phyloP scores from a whole-genome alignment of 2,113 vertebrate species.

The Anseranas semipalmata region DNA sequence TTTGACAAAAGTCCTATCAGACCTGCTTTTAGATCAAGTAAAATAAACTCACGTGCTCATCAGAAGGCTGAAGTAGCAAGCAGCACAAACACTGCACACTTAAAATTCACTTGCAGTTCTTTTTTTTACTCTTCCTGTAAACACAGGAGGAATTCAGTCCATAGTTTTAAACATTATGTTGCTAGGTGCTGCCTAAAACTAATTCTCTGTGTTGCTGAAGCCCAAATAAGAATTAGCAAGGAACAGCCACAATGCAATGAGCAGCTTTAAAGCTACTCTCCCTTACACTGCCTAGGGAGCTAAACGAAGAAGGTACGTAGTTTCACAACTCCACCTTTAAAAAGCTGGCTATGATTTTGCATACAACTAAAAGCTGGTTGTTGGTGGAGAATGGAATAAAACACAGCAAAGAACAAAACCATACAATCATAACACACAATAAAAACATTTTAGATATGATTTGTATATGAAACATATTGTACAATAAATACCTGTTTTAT shows the following conservation, averaged over 20 bases:
- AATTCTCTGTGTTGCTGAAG: neutral
- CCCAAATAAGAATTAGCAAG: conserved; percentile 23
- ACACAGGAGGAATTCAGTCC: neutral
- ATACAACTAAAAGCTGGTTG: neutral
- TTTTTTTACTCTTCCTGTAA: neutral
- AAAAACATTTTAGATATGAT: neutral
- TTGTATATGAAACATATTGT: neutral
- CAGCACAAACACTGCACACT: neutral
- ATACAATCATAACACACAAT: neutral
- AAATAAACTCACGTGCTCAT: neutral
- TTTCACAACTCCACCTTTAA: conserved; percentile 1
- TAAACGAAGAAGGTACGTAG: conserved; percentile 23
- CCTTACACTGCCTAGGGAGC: neutral
- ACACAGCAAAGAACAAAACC: neutral
- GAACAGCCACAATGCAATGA: neutral
- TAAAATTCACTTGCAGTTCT: neutral
- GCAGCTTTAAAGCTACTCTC: neutral
- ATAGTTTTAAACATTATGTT: neutral
- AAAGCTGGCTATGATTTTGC: neutral
- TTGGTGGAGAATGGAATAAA: neutral
- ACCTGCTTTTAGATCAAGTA: neutral
- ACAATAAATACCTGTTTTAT: neutral
- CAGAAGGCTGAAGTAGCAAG: neutral
- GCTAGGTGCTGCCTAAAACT: neutral
- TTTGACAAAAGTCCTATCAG: neutral